These are phyloP conservation scores for Penaeus vannamei DNA, from an alignment of 1,140 invertebrate species.

Conservation along the genomic window DNA sequence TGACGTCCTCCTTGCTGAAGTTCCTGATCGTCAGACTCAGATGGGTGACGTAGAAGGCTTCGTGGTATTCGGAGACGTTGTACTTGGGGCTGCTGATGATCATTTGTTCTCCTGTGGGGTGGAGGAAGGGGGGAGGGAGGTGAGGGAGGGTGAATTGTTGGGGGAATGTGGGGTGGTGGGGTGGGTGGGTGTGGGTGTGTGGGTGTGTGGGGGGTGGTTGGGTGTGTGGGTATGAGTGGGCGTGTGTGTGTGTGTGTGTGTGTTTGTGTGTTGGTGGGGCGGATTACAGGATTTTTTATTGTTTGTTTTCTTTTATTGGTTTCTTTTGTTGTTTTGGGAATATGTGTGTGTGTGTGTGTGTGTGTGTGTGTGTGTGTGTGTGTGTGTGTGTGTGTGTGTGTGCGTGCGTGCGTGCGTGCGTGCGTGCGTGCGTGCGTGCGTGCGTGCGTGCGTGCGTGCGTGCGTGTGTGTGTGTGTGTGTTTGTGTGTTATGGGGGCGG, in stretches of 20 bases:
- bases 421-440: constrained; percentile 38
- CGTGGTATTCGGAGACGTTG: constrained; percentile 55
- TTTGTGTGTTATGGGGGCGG: too few relatives aligned
- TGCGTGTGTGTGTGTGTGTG: constrained; percentile 31
- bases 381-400: constrained; percentile 17
- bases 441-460: constrained; percentile 35
- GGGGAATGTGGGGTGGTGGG: background rate
- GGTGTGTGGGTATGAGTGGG: too few relatives aligned
- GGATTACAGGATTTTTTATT: background rate
- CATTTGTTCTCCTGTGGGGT: constrained; percentile 57
- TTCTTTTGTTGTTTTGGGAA: background rate
- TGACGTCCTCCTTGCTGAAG: constrained; percentile 82
- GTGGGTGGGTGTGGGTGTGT: too few relatives aligned
- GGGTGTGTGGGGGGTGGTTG: too few relatives aligned
- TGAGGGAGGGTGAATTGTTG: background rate
- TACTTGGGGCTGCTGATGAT: constrained; percentile 64
- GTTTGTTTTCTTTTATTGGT: background rate
- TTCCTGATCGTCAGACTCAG: constrained; percentile 88
- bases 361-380: constrained; percentile 38
- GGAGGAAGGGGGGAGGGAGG: background rate
- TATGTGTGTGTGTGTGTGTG: background rate
- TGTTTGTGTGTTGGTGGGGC: background rate
- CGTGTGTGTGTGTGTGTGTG: too few relatives aligned
- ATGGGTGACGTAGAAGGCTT: constrained; percentile 71
- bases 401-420: constrained; percentile 35